Evolutionary conservation across 2,113 vertebrate genomes (phyloP).

Genomic region (Pachypanchax playfairii): DNA sequence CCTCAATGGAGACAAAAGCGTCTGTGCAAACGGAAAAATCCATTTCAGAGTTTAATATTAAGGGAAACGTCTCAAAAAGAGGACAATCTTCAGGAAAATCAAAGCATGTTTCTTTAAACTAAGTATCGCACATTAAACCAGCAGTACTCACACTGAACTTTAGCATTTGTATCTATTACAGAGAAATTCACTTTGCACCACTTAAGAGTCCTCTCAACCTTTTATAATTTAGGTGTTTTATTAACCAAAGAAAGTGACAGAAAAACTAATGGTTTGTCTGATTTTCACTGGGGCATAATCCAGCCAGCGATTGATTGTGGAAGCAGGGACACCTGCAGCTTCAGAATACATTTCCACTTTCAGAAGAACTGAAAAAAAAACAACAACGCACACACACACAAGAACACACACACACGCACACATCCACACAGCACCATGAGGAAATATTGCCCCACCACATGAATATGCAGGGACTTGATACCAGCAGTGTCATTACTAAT

Average conservation of each 20-base stretch:
- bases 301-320: constrained; percentile 81
- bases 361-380: constrained; percentile 43
- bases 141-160: constrained; percentile 19
- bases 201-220: constrained; percentile 55
- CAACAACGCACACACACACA: no score
- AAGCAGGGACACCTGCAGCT: constrained; percentile 81
- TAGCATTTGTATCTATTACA: constrained; percentile 54
- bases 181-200: constrained; percentile 47
- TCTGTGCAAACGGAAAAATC: constrained; percentile 19
- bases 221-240: constrained; percentile 65
- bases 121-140: constrained; percentile 30
- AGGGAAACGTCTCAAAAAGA: no score
- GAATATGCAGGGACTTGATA: constrained; percentile 84
- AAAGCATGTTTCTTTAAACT: constrained; percentile 12
- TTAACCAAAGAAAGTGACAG: constrained; percentile 76
- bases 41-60: constrained; percentile 14
- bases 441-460: constrained; percentile 82
- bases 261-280: constrained; percentile 74
- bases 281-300: constrained; percentile 74
- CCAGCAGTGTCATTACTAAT: constrained; percentile 84
- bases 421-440: constrained; percentile 65
- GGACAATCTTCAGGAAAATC: no score
- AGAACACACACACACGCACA: no score
- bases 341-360: constrained; percentile 82
- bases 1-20: constrained; percentile 1